Evolutionary conservation across 1,140 invertebrate genomes (phyloP).

Genomic region (Eurytemora carolleeae): DNA sequence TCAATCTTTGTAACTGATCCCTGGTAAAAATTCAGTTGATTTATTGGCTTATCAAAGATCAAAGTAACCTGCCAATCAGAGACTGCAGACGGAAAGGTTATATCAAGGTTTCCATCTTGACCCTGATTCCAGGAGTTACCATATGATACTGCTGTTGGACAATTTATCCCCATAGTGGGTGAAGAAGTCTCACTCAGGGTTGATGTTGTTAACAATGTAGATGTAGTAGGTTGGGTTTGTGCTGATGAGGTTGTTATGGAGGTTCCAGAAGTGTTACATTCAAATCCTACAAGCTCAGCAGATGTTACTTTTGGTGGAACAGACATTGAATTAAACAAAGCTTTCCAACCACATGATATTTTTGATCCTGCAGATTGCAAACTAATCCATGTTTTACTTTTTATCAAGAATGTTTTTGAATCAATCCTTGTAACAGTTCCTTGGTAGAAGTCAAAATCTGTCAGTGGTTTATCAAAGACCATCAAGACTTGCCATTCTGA

Average conservation of each 20-base stretch:
- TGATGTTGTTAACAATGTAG: no score
- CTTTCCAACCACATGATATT: background rate
- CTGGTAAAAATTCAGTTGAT: background rate
- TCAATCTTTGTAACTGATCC: background rate
- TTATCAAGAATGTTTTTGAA: background rate
- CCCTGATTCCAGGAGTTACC: background rate
- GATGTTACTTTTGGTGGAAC: background rate
- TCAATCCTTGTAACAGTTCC: background rate
- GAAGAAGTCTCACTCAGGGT: no score
- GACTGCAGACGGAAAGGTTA: background rate
- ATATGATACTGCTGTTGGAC: background rate
- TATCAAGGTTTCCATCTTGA: background rate
- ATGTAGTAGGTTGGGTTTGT: background rate
- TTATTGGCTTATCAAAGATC: background rate
- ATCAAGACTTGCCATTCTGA: background rate
- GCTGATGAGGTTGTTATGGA: background rate
- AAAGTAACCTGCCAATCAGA: background rate
- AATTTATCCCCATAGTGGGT: no score
- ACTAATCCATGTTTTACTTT: background rate
- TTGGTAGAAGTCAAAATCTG: background rate
- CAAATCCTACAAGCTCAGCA: background rate
- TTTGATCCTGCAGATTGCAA: background rate
- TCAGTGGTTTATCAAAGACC: background rate
- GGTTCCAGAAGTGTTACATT: background rate
- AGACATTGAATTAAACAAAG: background rate